Evolutionary conservation across 2,113 vertebrate species (phyloP).

Genomic region (Prunella himalayana): DNA sequence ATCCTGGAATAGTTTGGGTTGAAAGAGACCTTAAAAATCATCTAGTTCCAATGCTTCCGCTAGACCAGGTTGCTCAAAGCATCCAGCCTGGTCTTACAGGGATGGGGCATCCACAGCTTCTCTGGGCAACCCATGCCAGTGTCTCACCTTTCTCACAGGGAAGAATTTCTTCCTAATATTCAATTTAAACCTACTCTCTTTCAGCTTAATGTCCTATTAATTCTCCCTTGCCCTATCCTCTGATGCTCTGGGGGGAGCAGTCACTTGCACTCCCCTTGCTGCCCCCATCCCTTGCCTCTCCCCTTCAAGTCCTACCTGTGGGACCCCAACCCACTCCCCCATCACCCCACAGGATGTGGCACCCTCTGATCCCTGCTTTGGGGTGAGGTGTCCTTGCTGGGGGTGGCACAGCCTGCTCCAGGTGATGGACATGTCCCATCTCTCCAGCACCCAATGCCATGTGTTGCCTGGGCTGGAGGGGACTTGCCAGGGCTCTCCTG

Average conservation of each 20-base stretch:
- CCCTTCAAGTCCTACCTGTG: neutral
- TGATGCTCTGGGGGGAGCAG: rapidly evolving
- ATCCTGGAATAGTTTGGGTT: neutral
- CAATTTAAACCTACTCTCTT: neutral
- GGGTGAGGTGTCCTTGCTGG: neutral
- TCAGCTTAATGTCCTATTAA: neutral
- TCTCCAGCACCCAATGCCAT: neutral
- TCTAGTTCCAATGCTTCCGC: neutral
- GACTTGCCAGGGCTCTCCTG: rapidly evolving
- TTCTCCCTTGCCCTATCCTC: neutral
- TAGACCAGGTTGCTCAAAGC: neutral
- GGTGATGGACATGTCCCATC: neutral
- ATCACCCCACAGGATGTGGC: neutral
- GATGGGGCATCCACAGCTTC: neutral
- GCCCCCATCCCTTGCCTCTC: neutral
- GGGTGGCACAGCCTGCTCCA: rapidly evolving
- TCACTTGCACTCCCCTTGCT: neutral
- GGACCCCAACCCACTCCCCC: neutral
- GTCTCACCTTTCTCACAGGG: neutral
- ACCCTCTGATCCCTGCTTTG: neutral
- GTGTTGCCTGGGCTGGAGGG: neutral
- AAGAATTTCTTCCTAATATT: neutral
- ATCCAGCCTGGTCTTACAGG: neutral
- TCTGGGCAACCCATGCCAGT: neutral
- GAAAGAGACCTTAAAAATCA: neutral